Conservation (phyloP, 2,797 vertebrate species). For the Pangasius macronema region DNA sequence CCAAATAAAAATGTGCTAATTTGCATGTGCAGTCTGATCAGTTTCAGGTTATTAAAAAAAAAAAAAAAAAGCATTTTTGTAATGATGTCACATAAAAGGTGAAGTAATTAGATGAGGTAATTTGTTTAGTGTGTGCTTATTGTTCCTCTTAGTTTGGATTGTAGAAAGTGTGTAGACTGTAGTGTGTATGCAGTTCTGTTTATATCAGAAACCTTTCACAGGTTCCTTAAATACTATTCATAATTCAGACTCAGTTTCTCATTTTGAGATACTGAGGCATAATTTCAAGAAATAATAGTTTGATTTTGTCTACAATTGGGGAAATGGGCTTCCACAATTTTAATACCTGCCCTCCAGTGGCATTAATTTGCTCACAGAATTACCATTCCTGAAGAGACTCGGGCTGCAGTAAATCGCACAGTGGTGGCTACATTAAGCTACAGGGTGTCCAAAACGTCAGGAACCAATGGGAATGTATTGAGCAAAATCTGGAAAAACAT, state of each 20-base stretch:
- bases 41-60: not conserved
- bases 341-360: constrained; percentile 1
- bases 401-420: constrained; percentile 3
- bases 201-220: not conserved
- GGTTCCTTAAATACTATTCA: not conserved
- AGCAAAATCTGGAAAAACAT: not conserved
- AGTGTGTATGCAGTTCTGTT: not conserved
- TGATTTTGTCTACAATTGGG: not conserved
- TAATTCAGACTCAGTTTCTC: not conserved
- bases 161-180: not conserved
- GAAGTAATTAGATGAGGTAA: not conserved
- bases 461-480: not conserved
- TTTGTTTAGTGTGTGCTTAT: not conserved
- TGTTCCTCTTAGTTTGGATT: not conserved
- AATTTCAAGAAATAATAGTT: not conserved
- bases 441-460: not conserved
- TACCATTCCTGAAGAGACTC: not conserved
- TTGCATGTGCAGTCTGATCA: not conserved
- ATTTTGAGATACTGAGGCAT: not conserved
- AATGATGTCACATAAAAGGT: not conserved
- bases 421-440: not conserved
- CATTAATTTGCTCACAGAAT: not conserved
- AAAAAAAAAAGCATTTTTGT: not conserved
- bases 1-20: not conserved
- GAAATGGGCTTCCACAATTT: not conserved